phyloP scores from a whole-genome alignment of 23 tunicate genomes.

The Ciona savignyi region DNA sequence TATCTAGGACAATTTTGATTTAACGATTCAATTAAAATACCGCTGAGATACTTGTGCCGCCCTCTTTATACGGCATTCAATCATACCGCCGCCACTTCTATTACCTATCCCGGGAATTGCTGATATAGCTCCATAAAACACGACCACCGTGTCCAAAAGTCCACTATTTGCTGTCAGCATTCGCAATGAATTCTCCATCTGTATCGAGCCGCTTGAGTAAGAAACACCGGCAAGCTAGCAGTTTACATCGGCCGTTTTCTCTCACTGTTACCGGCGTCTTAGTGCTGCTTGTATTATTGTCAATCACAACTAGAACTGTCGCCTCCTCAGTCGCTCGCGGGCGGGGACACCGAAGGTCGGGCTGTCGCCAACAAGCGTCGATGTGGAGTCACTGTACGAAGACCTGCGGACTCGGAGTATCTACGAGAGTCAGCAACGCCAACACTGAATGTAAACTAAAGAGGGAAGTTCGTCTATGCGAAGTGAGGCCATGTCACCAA shows the following conservation, averaged over 20 bases:
- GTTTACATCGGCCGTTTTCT: too few species aligned
- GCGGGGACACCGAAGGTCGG: not conserved
- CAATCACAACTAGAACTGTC: not conserved
- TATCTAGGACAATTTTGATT: not conserved
- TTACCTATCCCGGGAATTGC: not conserved
- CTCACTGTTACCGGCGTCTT: not conserved
- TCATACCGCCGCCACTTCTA: not conserved
- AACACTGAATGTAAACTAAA: constrained; percentile 37
- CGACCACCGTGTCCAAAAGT: not conserved
- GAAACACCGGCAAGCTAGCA: too few species aligned
- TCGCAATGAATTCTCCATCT: not conserved
- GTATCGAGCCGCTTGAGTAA: too few species aligned
- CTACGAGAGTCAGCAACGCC: constrained; percentile 41
- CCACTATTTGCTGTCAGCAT: not conserved
- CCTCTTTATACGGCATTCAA: not conserved
- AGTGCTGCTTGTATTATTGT: not conserved
- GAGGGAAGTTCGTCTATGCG: constrained; percentile 54
- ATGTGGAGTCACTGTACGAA: constrained; percentile 63
- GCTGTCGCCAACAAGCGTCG: constrained; percentile 23
- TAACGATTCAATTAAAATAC: not conserved
- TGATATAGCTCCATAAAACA: not conserved
- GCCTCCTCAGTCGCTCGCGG: constrained; percentile 13
- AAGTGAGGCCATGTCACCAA: constrained; percentile 37
- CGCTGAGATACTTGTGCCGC: not conserved
- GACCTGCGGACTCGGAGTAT: constrained; percentile 70